A percentile compares a stretch with the other conserved stretches of the same genome.
Evolutionary conservation across 23 tunicate species (phyloP).

Genomic region (Botrylloides violaceus): DNA sequence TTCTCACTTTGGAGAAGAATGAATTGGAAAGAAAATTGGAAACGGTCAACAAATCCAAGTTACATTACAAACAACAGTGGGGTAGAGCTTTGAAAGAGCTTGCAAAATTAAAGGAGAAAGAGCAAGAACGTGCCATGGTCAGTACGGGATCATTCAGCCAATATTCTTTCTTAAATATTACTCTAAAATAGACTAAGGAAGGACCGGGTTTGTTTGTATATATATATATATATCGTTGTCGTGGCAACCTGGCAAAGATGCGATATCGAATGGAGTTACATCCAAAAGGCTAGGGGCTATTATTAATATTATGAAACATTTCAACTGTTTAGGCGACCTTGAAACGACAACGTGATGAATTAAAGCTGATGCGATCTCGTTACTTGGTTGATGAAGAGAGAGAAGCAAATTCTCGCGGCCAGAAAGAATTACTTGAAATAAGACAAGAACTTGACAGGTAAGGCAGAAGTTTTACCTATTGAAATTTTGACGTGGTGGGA

Average conservation of each 20-base stretch:
- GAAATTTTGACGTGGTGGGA: no score
- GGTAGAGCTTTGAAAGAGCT: slow-evolving; percentile 83
- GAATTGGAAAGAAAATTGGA: slow-evolving; percentile 92
- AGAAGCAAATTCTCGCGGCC: slow-evolving; percentile 52
- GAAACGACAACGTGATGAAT: slow-evolving; percentile 86
- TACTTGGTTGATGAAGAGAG: slow-evolving; percentile 72
- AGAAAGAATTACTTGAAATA: slow-evolving; percentile 47
- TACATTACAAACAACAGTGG: slow-evolving; percentile 99
- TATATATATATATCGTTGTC: no score
- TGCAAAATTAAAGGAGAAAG: slow-evolving; percentile 78
- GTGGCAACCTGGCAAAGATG: no score
- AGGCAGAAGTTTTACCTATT: no score
- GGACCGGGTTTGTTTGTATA: no score
- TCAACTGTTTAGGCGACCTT: slow-evolving; percentile 49
- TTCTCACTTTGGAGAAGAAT: slow-evolving; percentile 56
- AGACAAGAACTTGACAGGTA: slow-evolving; percentile 20
- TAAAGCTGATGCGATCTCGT: slow-evolving; percentile 57
- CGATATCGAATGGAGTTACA: no score
- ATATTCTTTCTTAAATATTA: no score
- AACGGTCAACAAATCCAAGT: slow-evolving; percentile 75
- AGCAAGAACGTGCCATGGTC: slow-evolving; percentile 78
- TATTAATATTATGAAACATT: no score
- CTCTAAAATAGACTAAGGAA: no score
- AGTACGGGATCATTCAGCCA: no score
- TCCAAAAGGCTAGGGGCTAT: no score